Evolutionary conservation across 2,888 invertebrate genomes (phyloP).

Genomic region (Amphimallon solstitiale): DNA sequence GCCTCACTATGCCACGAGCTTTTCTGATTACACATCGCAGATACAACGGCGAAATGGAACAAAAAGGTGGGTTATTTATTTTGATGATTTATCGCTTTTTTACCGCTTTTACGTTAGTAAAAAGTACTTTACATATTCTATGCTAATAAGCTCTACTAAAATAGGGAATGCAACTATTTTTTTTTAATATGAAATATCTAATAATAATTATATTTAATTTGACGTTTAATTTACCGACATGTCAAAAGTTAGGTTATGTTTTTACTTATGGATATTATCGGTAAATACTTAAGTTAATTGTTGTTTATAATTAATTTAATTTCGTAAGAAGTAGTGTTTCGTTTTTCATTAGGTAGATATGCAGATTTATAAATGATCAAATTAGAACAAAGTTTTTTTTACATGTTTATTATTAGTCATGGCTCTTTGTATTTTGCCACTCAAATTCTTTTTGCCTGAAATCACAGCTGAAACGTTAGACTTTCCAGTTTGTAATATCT

Average conservation of each 20-base stretch:
- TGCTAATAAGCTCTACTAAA: too few species aligned
- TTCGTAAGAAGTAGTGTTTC: too few species aligned
- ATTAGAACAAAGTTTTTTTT: background rate
- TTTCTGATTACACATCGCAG: constrained; percentile 72
- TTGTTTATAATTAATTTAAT: too few species aligned
- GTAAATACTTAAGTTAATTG: too few species aligned
- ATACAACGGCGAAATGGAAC: constrained; percentile 63
- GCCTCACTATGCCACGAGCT: constrained; percentile 69
- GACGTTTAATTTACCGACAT: background rate
- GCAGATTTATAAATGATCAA: too few species aligned
- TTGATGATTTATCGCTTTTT: background rate
- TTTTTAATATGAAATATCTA: too few species aligned
- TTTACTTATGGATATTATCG: too few species aligned
- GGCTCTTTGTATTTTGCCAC: background rate
- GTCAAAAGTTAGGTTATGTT: constrained; percentile 1
- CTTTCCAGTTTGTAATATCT: too few species aligned
- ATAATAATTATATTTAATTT: background rate
- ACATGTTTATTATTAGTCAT: background rate
- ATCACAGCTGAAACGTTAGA: background rate
- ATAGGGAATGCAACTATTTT: too few species aligned
- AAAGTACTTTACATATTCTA: too few species aligned
- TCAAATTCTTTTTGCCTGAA: background rate
- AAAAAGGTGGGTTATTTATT: constrained; percentile 57
- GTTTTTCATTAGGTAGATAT: too few species aligned
- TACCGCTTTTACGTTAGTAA: background rate